Evolutionary conservation across 2,797 vertebrate genomes (phyloP).

Genomic region (Heliangelus exortis): DNA sequence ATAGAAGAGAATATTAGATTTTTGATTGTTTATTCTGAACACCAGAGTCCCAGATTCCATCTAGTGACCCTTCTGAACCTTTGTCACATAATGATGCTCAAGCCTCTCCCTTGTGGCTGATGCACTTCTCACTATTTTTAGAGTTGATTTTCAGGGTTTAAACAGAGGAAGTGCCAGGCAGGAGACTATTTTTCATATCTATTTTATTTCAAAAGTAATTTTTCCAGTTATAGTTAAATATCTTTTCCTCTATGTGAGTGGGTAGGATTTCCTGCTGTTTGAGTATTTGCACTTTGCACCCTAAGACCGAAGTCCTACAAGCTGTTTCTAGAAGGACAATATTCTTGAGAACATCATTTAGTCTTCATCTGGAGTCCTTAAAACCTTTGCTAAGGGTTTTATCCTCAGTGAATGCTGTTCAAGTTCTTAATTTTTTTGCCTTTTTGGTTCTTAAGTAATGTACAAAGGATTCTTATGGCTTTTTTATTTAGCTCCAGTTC

Average conservation of each 20-base stretch:
- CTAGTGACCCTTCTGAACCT: conserved; percentile 28
- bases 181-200: neutral
- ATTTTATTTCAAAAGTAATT: conserved; percentile 8
- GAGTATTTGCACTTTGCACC: neutral
- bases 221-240: neutral
- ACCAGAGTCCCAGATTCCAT: neutral
- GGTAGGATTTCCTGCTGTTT: neutral
- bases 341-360: neutral
- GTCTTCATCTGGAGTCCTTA: too few relatives aligned
- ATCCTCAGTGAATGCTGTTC: neutral
- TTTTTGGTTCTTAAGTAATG: neutral
- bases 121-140: neutral
- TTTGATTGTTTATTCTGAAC: conserved; percentile 59
- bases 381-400: neutral
- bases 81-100: neutral
- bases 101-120: neutral
- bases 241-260: neutral
- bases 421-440: neutral
- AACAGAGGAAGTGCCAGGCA: neutral
- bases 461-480: neutral
- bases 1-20: conserved; percentile 57
- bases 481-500: neutral
- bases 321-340: neutral
- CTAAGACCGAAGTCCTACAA: neutral
- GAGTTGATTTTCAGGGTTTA: conserved; percentile 42